These are phyloP conservation scores for Syrista parreyssii DNA, from an alignment of 2,888 invertebrate genomes.

Conservation along the genomic window DNA sequence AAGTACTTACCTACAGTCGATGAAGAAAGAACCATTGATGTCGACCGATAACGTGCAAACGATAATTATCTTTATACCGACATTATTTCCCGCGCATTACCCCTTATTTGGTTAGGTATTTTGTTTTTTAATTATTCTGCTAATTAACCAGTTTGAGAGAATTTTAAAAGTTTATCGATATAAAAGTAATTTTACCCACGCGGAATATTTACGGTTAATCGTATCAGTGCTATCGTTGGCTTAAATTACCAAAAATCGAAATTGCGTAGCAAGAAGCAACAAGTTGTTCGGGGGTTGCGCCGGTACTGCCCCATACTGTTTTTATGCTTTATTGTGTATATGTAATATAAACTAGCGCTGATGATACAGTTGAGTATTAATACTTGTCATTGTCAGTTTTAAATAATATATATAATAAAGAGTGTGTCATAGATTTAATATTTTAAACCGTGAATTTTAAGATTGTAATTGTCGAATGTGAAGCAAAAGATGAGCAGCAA, in stretches of 20 bases:
- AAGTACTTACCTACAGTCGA: background rate
- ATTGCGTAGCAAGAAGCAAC: background rate
- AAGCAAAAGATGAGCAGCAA: background rate
- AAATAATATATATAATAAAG: background rate
- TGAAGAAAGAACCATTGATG: background rate
- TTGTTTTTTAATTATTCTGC: background rate
- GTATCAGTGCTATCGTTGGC: background rate
- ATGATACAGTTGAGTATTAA: background rate
- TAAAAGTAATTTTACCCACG: background rate
- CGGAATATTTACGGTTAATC: background rate
- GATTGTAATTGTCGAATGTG: background rate
- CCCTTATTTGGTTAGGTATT: background rate
- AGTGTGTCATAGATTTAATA: background rate
- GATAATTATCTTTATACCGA: background rate
- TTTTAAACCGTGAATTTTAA: background rate
- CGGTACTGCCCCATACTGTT: background rate
- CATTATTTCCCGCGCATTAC: background rate
- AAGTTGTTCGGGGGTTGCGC: background rate
- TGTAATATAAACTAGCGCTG: background rate
- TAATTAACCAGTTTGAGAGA: background rate
- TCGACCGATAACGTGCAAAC: background rate
- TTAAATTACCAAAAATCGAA: background rate
- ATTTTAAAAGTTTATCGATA: background rate
- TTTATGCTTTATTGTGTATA: too few relatives aligned
- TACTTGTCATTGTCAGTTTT: background rate